A percentile compares a stretch with the other conserved stretches of the same genome.
These are phyloP conservation scores for Taenioides sp. DNA, from an alignment of 2,797 vertebrate genomes.

Conservation along the genomic window DNA sequence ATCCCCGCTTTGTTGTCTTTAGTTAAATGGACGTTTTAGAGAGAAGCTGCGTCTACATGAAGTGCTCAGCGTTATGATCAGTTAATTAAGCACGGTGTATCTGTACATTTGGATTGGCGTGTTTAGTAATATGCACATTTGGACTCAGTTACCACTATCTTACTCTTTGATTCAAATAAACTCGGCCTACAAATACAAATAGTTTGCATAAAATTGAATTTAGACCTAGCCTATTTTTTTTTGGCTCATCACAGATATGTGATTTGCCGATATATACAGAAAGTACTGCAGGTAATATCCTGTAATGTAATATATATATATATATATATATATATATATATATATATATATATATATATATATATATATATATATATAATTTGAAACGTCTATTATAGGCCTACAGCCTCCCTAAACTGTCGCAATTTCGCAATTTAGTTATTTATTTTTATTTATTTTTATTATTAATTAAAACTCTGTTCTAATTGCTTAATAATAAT, in stretches of 20 bases:
- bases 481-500: no score
- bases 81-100: constrained; percentile 21
- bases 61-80: constrained; percentile 23
- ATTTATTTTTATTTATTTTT: background rate
- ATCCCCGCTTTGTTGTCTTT: constrained; percentile 55
- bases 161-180: background rate
- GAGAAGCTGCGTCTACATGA: constrained; percentile 17
- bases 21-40: constrained; percentile 45
- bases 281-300: no score
- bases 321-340: no score
- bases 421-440: background rate
- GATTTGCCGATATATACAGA: no score
- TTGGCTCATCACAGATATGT: background rate
- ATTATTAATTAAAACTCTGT: background rate
- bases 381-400: background rate
- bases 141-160: background rate
- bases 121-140: background rate
- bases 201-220: background rate
- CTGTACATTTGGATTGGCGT: background rate
- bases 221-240: background rate
- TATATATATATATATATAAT: no score
- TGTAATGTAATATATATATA: no score
- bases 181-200: background rate
- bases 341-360: no score
- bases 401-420: background rate